A percentile compares a stretch with the other conserved stretches of the same genome.
Evolutionary conservation across 2,888 invertebrate genomes (phyloP).

Genomic region (Sclerodermus sp.): DNA sequence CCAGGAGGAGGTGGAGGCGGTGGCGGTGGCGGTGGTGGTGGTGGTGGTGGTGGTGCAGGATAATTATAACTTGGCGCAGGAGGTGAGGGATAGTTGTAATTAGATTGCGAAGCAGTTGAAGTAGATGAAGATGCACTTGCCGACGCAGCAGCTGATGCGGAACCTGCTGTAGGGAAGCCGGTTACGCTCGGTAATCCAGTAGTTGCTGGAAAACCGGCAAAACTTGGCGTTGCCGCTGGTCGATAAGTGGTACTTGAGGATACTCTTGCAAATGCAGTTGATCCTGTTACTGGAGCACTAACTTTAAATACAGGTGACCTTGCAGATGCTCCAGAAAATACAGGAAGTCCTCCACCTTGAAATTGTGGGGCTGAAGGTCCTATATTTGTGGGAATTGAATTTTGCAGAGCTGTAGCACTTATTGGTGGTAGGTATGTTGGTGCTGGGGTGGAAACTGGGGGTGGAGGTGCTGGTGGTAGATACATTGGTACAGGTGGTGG

Average conservation of each 20-base stretch:
- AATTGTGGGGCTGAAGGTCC: background rate
- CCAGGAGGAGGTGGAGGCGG: background rate
- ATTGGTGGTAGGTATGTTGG: slow-evolving; percentile 30
- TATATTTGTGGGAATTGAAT: background rate
- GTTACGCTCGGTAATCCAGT: no score
- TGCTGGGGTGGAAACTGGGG: slow-evolving; percentile 18
- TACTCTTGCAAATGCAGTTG: background rate
- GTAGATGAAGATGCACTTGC: background rate
- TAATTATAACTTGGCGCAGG: slow-evolving; percentile 11
- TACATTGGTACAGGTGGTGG: slow-evolving; percentile 3
- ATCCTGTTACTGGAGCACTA: background rate
- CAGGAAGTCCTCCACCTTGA: background rate
- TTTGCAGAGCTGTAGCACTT: background rate
- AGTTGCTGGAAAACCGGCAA: background rate
- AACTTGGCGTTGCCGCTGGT: background rate
- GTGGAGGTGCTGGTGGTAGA: slow-evolving; percentile 4
- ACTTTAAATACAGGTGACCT: background rate
- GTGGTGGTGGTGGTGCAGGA: background rate
- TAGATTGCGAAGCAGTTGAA: background rate
- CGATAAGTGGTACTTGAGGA: background rate
- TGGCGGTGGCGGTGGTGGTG: background rate
- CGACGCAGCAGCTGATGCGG: background rate
- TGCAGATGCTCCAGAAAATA: background rate
- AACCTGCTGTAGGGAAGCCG: background rate
- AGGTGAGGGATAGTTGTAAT: background rate